Evolutionary conservation across 1,140 invertebrate species (phyloP).

Genomic region (Heliothis subflexa): DNA sequence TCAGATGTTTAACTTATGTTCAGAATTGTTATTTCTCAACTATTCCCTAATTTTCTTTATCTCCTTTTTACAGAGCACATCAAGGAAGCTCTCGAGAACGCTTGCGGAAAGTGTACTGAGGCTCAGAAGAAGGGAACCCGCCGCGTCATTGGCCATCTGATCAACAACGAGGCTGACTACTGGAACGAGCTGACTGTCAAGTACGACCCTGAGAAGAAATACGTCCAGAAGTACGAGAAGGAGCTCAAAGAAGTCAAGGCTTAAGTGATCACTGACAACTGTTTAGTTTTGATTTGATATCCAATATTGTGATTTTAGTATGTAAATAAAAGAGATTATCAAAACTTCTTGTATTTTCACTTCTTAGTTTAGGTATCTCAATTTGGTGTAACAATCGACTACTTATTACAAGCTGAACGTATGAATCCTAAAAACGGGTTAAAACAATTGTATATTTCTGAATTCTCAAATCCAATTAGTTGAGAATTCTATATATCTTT

Average conservation of each 20-base stretch:
- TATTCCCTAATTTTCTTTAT: constrained; percentile 45
- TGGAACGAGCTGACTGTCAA: constrained; percentile 88
- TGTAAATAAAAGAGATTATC: neutral
- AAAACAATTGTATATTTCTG: too few species aligned
- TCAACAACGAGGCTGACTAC: constrained; percentile 86
- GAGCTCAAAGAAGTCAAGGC: constrained; percentile 58
- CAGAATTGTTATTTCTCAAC: too few species aligned
- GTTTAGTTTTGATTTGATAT: neutral
- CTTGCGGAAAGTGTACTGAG: constrained; percentile 88
- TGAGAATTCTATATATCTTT: too few species aligned
- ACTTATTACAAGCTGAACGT: too few species aligned
- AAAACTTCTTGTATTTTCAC: neutral
- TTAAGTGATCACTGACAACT: constrained; percentile 20
- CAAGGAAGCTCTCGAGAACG: constrained; percentile 88
- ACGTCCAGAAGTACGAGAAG: constrained; percentile 84
- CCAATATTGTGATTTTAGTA: constrained; percentile 4
- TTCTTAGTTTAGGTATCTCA: too few species aligned
- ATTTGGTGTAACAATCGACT: too few species aligned
- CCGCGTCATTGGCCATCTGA: constrained; percentile 86
- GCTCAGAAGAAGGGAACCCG: constrained; percentile 87
- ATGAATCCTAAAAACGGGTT: too few species aligned
- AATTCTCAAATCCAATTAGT: too few species aligned
- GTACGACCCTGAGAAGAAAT: constrained; percentile 87
- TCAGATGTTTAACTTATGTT: too few species aligned
- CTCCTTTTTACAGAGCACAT: constrained; percentile 73